Percentiles rank a stretch among this genome's conserved stretches.
Evolutionary conservation across 2,797 vertebrate genomes (phyloP).

Genomic region (Myioborus miniatus): DNA sequence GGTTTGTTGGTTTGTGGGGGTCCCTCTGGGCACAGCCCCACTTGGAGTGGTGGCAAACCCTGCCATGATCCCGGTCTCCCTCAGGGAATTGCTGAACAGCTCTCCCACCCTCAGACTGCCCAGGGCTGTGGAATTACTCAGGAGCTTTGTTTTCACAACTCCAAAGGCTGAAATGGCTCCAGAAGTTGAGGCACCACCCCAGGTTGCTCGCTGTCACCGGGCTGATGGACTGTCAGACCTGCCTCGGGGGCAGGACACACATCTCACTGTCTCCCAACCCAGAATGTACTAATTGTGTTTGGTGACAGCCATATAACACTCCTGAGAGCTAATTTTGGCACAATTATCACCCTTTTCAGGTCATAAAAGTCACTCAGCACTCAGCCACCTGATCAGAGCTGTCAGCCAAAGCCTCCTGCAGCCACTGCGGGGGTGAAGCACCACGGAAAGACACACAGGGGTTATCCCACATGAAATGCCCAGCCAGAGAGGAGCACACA

Average conservation of each 20-base stretch:
- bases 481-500: neutral
- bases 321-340: constrained; percentile 32
- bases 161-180: neutral
- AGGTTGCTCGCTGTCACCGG: neutral
- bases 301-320: constrained; percentile 47
- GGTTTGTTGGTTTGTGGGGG: neutral
- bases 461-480: neutral
- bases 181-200: neutral
- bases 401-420: constrained; percentile 11
- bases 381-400: constrained; percentile 42
- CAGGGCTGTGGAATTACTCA: neutral
- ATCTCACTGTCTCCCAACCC: neutral
- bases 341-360: constrained; percentile 45
- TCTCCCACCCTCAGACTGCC: neutral
- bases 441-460: neutral
- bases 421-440: neutral
- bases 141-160: neutral
- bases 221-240: constrained; percentile 11
- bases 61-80: neutral
- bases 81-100: no score
- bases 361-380: constrained; percentile 46
- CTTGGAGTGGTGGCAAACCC: neutral
- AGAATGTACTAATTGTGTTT: constrained; percentile 25
- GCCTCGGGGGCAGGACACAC: constrained; percentile 14
- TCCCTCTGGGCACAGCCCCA: neutral